Conservation (phyloP, 2,113 vertebrate species). For the Leptobrachium leishanense region DNA sequence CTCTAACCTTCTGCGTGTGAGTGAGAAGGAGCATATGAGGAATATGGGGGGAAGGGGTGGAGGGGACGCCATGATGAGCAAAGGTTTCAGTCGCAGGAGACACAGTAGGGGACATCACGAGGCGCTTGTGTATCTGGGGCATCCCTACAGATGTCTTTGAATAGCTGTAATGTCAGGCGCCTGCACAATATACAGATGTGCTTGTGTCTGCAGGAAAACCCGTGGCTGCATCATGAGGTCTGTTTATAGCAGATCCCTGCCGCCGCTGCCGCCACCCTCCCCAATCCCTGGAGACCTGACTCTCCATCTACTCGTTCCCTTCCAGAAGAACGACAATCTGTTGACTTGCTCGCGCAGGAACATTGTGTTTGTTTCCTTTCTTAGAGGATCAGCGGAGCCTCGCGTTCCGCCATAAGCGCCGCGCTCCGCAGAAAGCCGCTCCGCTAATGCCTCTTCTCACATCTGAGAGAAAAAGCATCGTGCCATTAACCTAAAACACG, state of each 20-base stretch:
- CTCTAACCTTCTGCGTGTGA: not conserved
- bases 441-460: not conserved
- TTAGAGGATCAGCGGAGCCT: not conserved
- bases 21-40: too few species aligned
- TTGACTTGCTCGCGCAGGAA: not conserved
- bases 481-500: not conserved
- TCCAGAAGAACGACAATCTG: not conserved
- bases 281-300: not conserved
- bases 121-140: constrained; percentile 1
- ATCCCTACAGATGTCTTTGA: constrained; percentile 14
- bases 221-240: not conserved
- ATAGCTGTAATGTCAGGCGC: constrained; percentile 3
- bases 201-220: constrained; percentile 23
- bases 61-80: not conserved
- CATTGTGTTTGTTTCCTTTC: not conserved
- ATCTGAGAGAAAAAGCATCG: not conserved
- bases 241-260: not conserved
- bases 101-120: not conserved
- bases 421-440: not conserved
- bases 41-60: not conserved
- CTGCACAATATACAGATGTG: constrained; percentile 20
- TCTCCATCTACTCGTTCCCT: too few species aligned
- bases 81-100: not conserved
- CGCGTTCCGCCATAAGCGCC: too few species aligned
- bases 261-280: too few species aligned